Percentiles rank a stretch among this genome's conserved stretches.
These are phyloP conservation scores for Lepetodrilus schrolli DNA, from an alignment of 2,888 invertebrate species.

Conservation along the genomic window DNA sequence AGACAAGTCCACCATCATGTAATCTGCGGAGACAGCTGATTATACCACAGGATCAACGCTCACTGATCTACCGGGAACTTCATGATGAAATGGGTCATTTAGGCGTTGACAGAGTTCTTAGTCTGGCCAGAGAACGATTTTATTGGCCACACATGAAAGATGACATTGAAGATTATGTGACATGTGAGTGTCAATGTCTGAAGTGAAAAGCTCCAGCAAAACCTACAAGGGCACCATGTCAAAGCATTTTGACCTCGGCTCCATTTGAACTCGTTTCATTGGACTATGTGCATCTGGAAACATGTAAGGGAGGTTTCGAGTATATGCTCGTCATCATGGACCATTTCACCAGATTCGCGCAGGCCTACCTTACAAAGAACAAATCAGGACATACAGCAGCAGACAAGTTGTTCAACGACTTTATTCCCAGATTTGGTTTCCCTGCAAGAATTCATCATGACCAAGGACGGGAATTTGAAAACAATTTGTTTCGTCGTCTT, in stretches of 20 bases:
- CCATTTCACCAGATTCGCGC: slow-evolving; percentile 37
- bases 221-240: slow-evolving; percentile 25
- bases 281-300: slow-evolving; percentile 42
- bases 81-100: slow-evolving; percentile 45
- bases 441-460: slow-evolving; percentile 28
- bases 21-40: slow-evolving; percentile 31
- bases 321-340: slow-evolving; percentile 40
- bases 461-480: slow-evolving; percentile 32
- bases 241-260: slow-evolving; percentile 34
- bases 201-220: slow-evolving; percentile 31
- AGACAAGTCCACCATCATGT: neutral
- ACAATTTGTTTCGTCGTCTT: neutral
- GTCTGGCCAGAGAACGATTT: slow-evolving; percentile 38
- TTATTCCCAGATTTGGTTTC: slow-evolving; percentile 28
- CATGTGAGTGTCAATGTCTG: slow-evolving; percentile 33
- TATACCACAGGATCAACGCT: slow-evolving; percentile 26
- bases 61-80: slow-evolving; percentile 27
- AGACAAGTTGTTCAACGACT: slow-evolving; percentile 30
- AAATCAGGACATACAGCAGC: slow-evolving; percentile 33
- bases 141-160: slow-evolving; percentile 44
- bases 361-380: slow-evolving; percentile 38
- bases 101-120: slow-evolving; percentile 36
- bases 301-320: slow-evolving; percentile 36
- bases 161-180: slow-evolving; percentile 36
- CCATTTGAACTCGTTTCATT: slow-evolving; percentile 41